These are phyloP conservation scores for Laspeyria flexula DNA, from an alignment of 2,888 invertebrate species.

Conservation along the genomic window DNA sequence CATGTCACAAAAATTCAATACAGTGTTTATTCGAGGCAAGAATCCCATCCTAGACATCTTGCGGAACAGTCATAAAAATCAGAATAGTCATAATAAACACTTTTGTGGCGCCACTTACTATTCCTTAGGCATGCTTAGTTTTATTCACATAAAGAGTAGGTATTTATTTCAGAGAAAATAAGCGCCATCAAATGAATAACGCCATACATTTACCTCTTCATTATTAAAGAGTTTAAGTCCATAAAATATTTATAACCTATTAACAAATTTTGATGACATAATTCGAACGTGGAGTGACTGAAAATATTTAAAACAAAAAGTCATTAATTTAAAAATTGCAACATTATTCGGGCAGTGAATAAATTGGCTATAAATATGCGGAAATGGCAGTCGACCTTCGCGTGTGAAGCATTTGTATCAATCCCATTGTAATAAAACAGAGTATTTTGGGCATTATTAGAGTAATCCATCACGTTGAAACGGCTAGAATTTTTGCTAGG, in stretches of 20 bases:
- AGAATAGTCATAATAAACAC: too few species aligned
- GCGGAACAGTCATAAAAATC: too few species aligned
- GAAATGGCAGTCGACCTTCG: slow-evolving; percentile 12
- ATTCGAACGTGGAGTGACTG: slow-evolving; percentile 5
- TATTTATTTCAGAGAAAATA: too few species aligned
- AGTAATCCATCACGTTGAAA: background rate
- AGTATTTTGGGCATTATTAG: background rate
- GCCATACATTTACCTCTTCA: background rate
- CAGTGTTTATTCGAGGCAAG: too few species aligned
- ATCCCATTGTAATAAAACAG: slow-evolving; percentile 3
- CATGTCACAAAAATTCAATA: too few species aligned
- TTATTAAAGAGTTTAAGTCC: background rate
- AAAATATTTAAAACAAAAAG: background rate
- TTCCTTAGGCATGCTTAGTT: too few species aligned
- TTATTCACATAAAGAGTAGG: too few species aligned
- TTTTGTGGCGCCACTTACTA: too few species aligned
- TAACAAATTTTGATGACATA: background rate
- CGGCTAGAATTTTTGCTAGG: background rate
- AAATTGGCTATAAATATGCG: slow-evolving; percentile 27
- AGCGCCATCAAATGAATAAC: too few species aligned
- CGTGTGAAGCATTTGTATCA: slow-evolving; percentile 33
- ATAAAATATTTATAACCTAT: slow-evolving; percentile 3
- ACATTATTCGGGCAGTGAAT: slow-evolving; percentile 13
- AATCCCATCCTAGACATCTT: too few species aligned
- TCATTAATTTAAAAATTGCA: slow-evolving; percentile 8